Base-by-base conservation (phyloP, 1,140 invertebrate species). In the Bombus consobrinus region DNA sequence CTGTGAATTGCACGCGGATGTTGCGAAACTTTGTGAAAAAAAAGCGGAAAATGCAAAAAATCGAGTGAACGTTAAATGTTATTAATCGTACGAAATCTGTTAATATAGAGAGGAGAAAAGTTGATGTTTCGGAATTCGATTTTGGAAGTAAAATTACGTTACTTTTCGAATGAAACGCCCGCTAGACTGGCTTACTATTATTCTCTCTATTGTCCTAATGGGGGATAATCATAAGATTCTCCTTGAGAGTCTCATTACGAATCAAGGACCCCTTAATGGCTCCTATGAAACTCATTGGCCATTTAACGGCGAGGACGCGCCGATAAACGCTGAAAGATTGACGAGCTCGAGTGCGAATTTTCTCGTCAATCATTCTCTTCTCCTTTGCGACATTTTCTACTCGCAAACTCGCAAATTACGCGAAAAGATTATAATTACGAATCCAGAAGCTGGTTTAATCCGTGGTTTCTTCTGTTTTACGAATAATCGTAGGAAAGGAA, bases 231-330 rank as follows among this genome's bases (percentile, higher is more conserved):
- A 91, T 90, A 92, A 94, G 93, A 89, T 91, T 93, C 90, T 91
- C 87, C 89, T 94, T 71, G 89, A 93, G 93, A 87, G 92, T 92
- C 93, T 95, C 93, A 94, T 95, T 95, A 95, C 91, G 90, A 92
- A 92, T 88, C 90, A 87, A 92, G 89, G 77, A 84, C 88, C 78
- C 87, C 85, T 94, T 92, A 91, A 91, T 90, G 90, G 90, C 84
- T 90, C 87, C 90, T 90, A 88, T 88, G 87, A 90, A 90, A 91
- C 87, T 91, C 47, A 94, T 94, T 94, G 91, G 94, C 93, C 87
- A 94, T 92, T 94, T 92, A 90, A 89, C 85, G 86, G 62, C 83
- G 83, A 91, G 91, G 88, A 90, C 89, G 79, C 87, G 89, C 82
- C 83, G 83, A 72, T 80, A 79, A 86, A 80, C 81, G 81, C 75